Conservation (phyloP, 1,140 invertebrate genomes). For the Apocrypta bakeri region DNA sequence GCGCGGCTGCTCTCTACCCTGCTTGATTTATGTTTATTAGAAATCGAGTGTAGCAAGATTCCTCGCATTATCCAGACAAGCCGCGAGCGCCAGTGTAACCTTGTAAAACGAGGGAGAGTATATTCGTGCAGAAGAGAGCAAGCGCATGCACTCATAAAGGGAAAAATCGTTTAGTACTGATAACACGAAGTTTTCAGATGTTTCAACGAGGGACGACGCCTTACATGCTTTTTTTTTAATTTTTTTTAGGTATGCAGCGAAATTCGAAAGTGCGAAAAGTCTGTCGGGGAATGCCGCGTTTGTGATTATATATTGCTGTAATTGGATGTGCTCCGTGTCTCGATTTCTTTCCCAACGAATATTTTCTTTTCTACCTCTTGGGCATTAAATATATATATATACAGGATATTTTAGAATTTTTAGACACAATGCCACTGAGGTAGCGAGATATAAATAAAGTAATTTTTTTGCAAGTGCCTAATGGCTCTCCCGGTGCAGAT, state of each 20-base stretch:
- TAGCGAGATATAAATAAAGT: neutral
- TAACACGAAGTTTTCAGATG: slow-evolving; percentile 31
- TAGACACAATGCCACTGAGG: neutral
- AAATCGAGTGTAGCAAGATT: slow-evolving; percentile 44
- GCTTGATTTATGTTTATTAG: slow-evolving; percentile 50
- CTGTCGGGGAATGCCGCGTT: neutral
- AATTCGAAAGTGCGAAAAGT: neutral
- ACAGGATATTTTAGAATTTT: neutral
- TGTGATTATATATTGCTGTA: neutral
- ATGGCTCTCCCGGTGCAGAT: neutral
- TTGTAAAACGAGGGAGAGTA: slow-evolving; percentile 2
- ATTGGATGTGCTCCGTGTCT: neutral
- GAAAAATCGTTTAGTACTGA: slow-evolving; percentile 34
- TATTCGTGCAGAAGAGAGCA: neutral
- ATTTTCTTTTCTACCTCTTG: too few relatives aligned
- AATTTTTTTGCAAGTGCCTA: neutral
- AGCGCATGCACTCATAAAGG: neutral
- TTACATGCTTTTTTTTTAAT: neutral
- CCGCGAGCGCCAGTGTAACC: slow-evolving; percentile 13
- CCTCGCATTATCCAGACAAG: slow-evolving; percentile 29
- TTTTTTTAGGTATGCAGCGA: neutral
- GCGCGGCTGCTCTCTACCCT: slow-evolving; percentile 1
- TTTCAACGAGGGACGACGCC: neutral
- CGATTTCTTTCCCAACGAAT: neutral
- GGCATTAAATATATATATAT: too few relatives aligned